Evolutionary conservation across 2,113 vertebrate species (phyloP), one percentile per base, ranked within the genome.

Genomic region (Octodon degus): DNA sequence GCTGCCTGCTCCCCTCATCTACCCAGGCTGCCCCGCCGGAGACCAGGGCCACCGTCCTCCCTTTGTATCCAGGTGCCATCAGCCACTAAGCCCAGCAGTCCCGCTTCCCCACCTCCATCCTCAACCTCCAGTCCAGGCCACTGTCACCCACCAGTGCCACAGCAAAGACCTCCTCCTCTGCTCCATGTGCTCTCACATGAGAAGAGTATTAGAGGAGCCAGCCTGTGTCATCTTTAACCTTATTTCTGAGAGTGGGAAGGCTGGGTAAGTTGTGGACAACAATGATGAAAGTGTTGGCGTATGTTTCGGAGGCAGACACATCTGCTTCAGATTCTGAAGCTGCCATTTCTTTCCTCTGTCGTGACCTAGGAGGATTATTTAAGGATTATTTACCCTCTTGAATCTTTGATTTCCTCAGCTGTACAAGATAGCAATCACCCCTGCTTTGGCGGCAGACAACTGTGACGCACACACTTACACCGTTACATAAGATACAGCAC

Each of bases 131-230:
- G 7, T 43, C 62, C 3, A 72, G 30, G 34, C 55, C 2, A 4
- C 27, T 2, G 2, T 5, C 67, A 47, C 2, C 0, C 0, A n/a
- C 62, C 3, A 8, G 13, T 11, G n/a, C 11, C 67, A 16, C 1
- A 30, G 27, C 1, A 10, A 22, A 37, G 30, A 13, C 47, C 83
- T 22, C 34, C 5, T 12, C 8, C 22, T 32, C 37, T 37, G 32
- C 68, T 77, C 43, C 79, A 10, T 63, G n/a, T 6, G 7, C 82
- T 34, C 12, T 65, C 24, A 12, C 9, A 3, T 11, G 76, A 88
- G 34, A 86, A 37, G 27, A 68, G 60, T 30, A 14, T 55, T 17
- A 13, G 17, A 47, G 74, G 58, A 34, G 12, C 30, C 20, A 94
- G 22, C 4, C 16, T 47, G 34, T 25, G 43, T 19, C 50, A 34